A percentile compares a stretch with the other conserved stretches of the same genome.
phyloP scores from a whole-genome alignment of 35 echinoderm and acorn worm species.

The Lytechinus pictus region DNA sequence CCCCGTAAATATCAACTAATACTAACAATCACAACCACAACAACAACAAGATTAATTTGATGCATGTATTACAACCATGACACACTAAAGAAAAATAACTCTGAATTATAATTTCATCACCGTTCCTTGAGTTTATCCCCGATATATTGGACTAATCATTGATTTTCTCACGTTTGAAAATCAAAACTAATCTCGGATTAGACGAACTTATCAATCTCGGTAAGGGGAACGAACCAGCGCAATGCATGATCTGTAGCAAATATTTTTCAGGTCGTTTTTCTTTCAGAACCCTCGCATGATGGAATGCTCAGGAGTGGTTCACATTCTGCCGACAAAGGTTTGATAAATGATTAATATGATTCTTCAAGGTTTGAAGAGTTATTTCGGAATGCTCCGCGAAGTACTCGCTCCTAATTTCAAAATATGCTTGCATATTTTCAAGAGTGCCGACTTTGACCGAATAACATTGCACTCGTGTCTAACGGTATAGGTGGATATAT shows the following conservation, averaged over 20 bases:
- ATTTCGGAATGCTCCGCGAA: not conserved
- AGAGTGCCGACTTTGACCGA: not conserved
- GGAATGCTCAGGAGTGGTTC: not conserved
- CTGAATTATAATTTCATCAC: too few species aligned
- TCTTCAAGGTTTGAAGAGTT: not conserved
- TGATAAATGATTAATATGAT: conserved; percentile 29
- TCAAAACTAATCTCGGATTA: not conserved
- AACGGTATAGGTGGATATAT: not conserved
- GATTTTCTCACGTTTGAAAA: not conserved
- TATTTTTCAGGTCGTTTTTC: not conserved
- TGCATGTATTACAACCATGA: too few species aligned
- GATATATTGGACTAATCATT: not conserved
- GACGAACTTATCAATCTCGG: not conserved
- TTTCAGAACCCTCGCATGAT: not conserved
- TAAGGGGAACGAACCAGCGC: not conserved
- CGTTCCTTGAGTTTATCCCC: not conserved
- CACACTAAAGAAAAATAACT: too few species aligned
- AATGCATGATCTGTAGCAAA: not conserved
- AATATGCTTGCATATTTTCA: conserved; percentile 17
- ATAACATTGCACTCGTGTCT: not conserved
- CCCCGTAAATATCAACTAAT: too few species aligned
- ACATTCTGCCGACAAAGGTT: conserved; percentile 4
- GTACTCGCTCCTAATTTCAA: conserved; percentile 24
- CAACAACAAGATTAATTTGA: too few species aligned
- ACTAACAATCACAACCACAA: too few species aligned